A percentile compares a stretch with the other conserved stretches of the same genome.
Conservation (phyloP, 2,113 vertebrate genomes). For the Gnathonemus longibarbis region DNA sequence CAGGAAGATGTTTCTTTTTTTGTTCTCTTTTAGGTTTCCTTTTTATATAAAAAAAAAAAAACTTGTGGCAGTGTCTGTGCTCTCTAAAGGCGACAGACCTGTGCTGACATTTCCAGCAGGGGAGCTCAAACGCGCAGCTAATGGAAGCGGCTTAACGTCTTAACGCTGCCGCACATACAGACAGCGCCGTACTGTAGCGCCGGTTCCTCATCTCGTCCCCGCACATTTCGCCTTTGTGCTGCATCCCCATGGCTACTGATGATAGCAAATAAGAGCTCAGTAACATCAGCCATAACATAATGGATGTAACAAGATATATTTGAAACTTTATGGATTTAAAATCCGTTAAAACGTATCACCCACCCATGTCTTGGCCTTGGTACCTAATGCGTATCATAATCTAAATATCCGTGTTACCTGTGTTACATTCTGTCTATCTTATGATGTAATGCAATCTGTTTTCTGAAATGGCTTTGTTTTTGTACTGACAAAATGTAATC, state of each 20-base stretch:
- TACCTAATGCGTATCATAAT: background rate
- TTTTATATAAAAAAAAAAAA: background rate
- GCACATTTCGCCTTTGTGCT: background rate
- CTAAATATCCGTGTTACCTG: background rate
- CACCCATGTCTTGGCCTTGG: background rate
- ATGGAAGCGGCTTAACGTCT: background rate
- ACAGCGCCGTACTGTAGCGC: background rate
- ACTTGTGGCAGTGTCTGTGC: background rate
- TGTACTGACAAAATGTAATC: background rate
- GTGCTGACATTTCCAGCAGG: background rate
- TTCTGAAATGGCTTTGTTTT: background rate
- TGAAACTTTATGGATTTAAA: background rate
- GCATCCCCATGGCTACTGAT: conserved; percentile 3
- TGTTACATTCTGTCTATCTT: background rate
- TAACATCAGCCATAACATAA: background rate
- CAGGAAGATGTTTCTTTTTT: background rate
- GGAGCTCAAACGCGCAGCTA: background rate
- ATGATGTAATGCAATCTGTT: background rate
- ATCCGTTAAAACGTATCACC: background rate
- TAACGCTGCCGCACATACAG: background rate
- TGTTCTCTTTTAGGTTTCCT: background rate
- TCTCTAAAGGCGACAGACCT: background rate
- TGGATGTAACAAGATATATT: background rate
- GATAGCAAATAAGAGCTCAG: background rate
- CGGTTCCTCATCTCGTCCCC: background rate